Evolutionary conservation across 1,140 invertebrate genomes (phyloP), one percentile per base, ranked within the genome.

Genomic region (Colletes gigas): DNA sequence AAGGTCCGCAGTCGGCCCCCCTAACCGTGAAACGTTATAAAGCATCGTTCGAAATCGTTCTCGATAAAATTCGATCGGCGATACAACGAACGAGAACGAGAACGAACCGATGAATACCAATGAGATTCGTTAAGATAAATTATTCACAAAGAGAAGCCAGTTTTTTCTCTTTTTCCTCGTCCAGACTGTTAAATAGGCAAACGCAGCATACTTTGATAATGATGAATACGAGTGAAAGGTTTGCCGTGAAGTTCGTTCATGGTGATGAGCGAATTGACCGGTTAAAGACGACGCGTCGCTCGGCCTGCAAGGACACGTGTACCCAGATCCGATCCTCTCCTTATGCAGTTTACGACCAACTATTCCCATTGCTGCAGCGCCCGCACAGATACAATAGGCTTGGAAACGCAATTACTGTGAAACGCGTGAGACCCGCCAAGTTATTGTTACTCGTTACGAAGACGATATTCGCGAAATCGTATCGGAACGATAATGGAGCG

Each of bases 161-260:
- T 81, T 82, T 57, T 57, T 55, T n/a, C n/a, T n/a, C n/a, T n/a
- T 50, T 57, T 57, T 50, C 47, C 57, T 47, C 41, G 54, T 50
- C 15, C 8, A 41, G 73, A 59, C 74, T 60, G 72, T 63, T 57
- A 72, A 82, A 85, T 85, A 85, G 67, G 75, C 70, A 83, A 85
- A 82, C 77, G 78, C 72, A 60, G 63, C 83, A 78, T 72, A 69
- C 60, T 57, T 73, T 19, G 30, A 8, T 67, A 70, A 62, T 85
- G 85, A 86, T 86, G 85, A 85, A 86, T 74, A 86, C 85, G 81
- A 86, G 85, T 83, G 85, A 86, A 86, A 86, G 85, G 85, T 80
- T 39, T 39, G 14, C 21, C 30, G 41, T 39, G 52, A 62, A 60
- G 17, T 83, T 69, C 69, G 54, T 52, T 50, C n/a, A 12, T 75